phyloP scores from a whole-genome alignment of 2,797 vertebrate species.

The Labeo calbasu region DNA sequence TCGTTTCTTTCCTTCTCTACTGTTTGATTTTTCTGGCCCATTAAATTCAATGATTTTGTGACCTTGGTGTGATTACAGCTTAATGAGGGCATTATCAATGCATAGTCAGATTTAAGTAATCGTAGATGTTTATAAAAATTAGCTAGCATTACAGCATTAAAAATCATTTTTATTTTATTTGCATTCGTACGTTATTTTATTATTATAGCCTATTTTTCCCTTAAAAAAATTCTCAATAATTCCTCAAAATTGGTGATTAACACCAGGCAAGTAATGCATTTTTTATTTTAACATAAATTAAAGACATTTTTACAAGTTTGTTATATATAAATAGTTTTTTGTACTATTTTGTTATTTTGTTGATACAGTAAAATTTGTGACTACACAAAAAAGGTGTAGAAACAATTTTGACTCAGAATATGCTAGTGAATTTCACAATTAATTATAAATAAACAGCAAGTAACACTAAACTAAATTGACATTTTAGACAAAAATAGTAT shows the following conservation, averaged over 20 bases:
- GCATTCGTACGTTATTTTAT: not conserved
- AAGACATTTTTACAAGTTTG: not conserved
- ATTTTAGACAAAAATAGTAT: too few relatives aligned
- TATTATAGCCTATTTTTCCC: not conserved
- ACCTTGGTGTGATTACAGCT: conserved; percentile 7
- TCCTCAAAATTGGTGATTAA: not conserved
- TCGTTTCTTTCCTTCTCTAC: not conserved
- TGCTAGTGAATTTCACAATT: not conserved
- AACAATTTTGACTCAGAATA: not conserved
- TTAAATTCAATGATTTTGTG: conserved; percentile 23
- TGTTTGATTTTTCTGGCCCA: not conserved
- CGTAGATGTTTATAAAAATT: not conserved
- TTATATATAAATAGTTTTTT: not conserved
- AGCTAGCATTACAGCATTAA: not conserved
- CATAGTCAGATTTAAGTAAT: not conserved
- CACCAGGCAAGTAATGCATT: too few relatives aligned
- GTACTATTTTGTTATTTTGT: not conserved
- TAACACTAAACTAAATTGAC: not conserved
- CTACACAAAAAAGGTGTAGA: not conserved
- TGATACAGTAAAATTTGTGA: not conserved
- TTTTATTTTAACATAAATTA: not conserved
- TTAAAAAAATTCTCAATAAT: not conserved
- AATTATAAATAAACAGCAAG: not conserved
- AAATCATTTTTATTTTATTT: not conserved
- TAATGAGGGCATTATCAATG: conserved; percentile 16